Percentiles rank a stretch among this genome's conserved stretches.
Evolutionary conservation across 2,888 invertebrate species (phyloP).

Genomic region (Dione vanillae): DNA sequence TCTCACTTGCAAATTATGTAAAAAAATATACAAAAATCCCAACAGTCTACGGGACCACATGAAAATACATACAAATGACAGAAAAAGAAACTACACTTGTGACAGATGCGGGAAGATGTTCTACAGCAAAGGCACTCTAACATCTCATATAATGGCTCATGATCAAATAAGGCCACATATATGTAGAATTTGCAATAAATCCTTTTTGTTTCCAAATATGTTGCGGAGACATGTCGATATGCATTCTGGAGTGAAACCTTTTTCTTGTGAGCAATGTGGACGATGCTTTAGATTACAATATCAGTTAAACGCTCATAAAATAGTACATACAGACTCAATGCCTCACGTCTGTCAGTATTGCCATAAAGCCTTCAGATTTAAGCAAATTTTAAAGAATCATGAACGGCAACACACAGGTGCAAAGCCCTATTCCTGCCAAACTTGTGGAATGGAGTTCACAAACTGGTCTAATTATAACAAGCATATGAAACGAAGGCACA

Average conservation of each 20-base stretch:
- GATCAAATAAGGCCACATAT: conserved; percentile 72
- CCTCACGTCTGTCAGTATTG: conserved; percentile 91
- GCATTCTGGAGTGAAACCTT: conserved; percentile 75
- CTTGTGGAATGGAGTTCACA: conserved; percentile 89
- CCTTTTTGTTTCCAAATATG: conserved; percentile 76
- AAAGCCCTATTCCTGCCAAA: conserved; percentile 89
- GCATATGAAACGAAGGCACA: conserved; percentile 91
- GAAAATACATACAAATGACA: conserved; percentile 84
- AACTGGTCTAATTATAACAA: conserved; percentile 94
- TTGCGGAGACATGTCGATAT: conserved; percentile 73
- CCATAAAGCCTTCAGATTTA: conserved; percentile 89
- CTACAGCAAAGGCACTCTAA: conserved; percentile 74
- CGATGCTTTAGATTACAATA: conserved; percentile 86
- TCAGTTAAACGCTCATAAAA: conserved; percentile 89
- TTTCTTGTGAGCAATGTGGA: conserved; percentile 75
- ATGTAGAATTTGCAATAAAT: conserved; percentile 74
- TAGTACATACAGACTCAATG: conserved; percentile 91
- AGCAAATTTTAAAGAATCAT: conserved; percentile 89
- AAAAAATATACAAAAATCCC: conserved; percentile 70
- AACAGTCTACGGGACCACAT: conserved; percentile 81
- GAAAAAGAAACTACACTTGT: conserved; percentile 73
- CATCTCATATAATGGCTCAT: conserved; percentile 75
- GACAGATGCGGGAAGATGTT: conserved; percentile 78
- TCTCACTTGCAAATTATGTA: conserved; percentile 69
- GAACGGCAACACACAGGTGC: conserved; percentile 88